Evolutionary conservation across 2,797 vertebrate genomes (phyloP), one percentile per base, ranked within the genome.

Genomic region (Gorsachius magnificus): DNA sequence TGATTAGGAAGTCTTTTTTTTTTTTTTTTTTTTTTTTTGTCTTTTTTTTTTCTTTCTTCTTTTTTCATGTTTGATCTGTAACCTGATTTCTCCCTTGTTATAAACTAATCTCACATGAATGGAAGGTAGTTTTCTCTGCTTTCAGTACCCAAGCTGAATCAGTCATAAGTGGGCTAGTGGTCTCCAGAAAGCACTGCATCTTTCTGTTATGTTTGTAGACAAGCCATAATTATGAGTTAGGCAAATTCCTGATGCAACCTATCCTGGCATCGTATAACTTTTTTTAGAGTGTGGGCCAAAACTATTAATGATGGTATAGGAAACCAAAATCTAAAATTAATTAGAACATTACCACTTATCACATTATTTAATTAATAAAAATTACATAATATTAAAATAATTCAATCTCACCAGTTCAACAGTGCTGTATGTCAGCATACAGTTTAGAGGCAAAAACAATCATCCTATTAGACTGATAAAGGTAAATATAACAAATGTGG

Each of bases 21-120:
- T 14, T 1, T 1, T 5, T 5, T 15, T 18, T 10, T 35, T 31
- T 8, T 2, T 5, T 14, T 35, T 35, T 38, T 38, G 10, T 38
- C 11, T 14, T 1, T 1, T 5, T 5, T 15, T 18, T 11, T 35
- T 31, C 8, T 2, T 6, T 13, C 22, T 33, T 9, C 17, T 11
- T 15, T 11, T 22, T 24, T 8, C 8, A 6, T 48, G 71, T 58
- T 48, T 71, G 7, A 26, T 50, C 18, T 56, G 12, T 68, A 45
- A 79, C 10, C 9, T 63, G 6, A 45, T 79, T 79, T 69, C 9
- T 38, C 41, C 11, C 5, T 61, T 38, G 13, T 31, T 46, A 26
- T 50, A 63, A 68, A 74, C 28, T 54, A 36, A 16, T 33, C 18
- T 61, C 31, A 36, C 17, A 61, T 3, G 5, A 28, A 18, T 11